Percentiles rank a stretch among this genome's conserved stretches.
phyloP scores from a whole-genome alignment of 2,888 invertebrate species.

The Sabatieria punctata region DNA sequence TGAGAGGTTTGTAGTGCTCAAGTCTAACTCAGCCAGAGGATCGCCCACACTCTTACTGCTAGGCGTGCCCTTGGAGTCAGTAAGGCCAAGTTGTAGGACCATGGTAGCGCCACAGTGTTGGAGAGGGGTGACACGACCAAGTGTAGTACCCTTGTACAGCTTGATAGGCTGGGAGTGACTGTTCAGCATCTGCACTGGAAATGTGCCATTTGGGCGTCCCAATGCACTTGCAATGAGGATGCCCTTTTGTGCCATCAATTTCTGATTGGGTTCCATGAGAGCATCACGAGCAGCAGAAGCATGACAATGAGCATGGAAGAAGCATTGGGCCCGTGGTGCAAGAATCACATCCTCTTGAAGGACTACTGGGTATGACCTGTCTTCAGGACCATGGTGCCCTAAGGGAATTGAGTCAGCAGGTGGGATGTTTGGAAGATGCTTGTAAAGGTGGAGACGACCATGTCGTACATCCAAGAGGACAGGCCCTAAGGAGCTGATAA shows the following conservation, averaged over 20 bases:
- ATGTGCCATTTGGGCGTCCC: too few species aligned
- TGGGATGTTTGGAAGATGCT: neutral
- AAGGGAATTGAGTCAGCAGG: neutral
- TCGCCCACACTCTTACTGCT: neutral
- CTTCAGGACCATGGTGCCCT: neutral
- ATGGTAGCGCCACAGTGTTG: too few species aligned
- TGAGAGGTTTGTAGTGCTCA: too few species aligned
- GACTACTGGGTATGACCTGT: neutral
- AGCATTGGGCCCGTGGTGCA: neutral
- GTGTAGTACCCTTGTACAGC: neutral
- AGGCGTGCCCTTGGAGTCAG: neutral
- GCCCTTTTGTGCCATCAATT: too few species aligned
- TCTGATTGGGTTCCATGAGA: too few species aligned
- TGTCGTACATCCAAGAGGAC: neutral
- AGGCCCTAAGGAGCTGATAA: neutral
- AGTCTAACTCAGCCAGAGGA: neutral
- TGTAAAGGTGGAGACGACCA: neutral
- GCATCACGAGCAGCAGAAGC: neutral
- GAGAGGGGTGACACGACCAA: neutral
- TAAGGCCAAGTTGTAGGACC: too few species aligned
- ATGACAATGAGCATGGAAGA: neutral
- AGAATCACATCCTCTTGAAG: neutral
- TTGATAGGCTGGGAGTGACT: neutral
- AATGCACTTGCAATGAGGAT: too few species aligned
- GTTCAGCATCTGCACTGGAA: neutral